Conservation (phyloP, 2,113 vertebrate genomes). For the Crotalus tigris region DNA sequence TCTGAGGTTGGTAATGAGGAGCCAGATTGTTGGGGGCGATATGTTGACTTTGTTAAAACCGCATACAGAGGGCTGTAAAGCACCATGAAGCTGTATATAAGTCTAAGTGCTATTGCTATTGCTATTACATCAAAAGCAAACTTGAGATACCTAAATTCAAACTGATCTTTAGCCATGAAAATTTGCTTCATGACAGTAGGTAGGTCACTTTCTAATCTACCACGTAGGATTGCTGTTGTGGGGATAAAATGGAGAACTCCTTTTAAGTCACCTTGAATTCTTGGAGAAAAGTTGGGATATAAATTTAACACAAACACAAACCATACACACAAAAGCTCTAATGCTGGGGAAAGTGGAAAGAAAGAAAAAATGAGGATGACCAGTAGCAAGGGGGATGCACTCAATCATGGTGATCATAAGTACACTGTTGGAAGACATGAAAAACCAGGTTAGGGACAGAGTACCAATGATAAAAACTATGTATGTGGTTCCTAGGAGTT, state of each 20-base stretch:
- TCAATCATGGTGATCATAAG: background rate
- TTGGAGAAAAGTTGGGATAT: background rate
- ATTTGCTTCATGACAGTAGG: background rate
- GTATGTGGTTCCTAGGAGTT: background rate
- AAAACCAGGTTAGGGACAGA: background rate
- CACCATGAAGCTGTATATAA: background rate
- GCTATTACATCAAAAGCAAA: background rate
- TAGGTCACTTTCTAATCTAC: background rate
- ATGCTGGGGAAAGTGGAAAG: background rate
- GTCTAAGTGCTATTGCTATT: background rate
- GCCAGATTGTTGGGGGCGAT: background rate
- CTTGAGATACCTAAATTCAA: background rate
- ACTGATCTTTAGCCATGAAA: background rate
- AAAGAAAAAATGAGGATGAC: background rate
- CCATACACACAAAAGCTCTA: background rate
- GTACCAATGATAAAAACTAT: background rate
- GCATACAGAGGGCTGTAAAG: background rate
- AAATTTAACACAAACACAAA: background rate
- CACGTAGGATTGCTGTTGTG: background rate
- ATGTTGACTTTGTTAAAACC: no score
- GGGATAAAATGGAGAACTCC: background rate
- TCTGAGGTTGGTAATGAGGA: background rate
- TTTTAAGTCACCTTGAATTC: background rate
- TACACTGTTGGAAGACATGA: background rate
- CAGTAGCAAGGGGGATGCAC: background rate